phyloP scores from a whole-genome alignment of 2,888 invertebrate species.

The Autographa gamma region DNA sequence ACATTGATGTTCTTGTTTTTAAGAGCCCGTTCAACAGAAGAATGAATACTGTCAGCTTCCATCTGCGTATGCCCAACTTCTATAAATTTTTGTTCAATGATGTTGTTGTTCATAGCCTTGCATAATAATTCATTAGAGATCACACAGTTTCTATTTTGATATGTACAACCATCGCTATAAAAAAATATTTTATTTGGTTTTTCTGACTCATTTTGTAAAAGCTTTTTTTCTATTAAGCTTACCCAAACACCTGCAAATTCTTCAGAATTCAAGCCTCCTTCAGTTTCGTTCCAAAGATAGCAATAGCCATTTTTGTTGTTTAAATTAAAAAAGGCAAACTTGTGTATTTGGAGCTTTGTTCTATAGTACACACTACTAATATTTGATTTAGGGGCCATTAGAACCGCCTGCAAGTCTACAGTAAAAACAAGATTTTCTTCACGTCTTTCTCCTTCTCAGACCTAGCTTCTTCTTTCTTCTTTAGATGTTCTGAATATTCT shows the following conservation, averaged over 20 bases:
- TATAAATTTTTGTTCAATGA: too few species aligned
- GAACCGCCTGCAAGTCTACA: conserved; percentile 20
- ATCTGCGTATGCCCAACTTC: too few species aligned
- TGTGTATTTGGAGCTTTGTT: background rate
- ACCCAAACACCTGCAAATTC: conserved; percentile 31
- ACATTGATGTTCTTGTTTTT: background rate
- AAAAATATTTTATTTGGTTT: conserved; percentile 30
- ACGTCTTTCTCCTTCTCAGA: conserved; percentile 20
- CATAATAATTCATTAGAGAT: too few species aligned
- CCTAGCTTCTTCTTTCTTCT: conserved; percentile 24
- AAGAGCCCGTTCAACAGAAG: too few species aligned
- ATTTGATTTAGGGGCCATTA: conserved; percentile 1
- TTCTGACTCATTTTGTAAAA: conserved; percentile 23
- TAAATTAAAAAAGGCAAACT: conserved; percentile 12
- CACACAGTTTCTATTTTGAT: too few species aligned
- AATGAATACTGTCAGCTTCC: too few species aligned
- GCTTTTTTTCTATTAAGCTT: conserved; percentile 19
- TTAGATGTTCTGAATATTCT: background rate
- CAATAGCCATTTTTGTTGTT: conserved; percentile 7
- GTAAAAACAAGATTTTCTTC: conserved; percentile 12
- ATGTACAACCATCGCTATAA: conserved; percentile 21
- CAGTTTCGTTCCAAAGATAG: conserved; percentile 25
- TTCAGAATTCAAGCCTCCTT: conserved; percentile 34
- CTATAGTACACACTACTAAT: background rate
- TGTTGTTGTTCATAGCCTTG: too few species aligned